These are phyloP conservation scores for Parazoanthus darwini DNA, from an alignment of 92 coral and sea anemone genomes.

Conservation along the genomic window DNA sequence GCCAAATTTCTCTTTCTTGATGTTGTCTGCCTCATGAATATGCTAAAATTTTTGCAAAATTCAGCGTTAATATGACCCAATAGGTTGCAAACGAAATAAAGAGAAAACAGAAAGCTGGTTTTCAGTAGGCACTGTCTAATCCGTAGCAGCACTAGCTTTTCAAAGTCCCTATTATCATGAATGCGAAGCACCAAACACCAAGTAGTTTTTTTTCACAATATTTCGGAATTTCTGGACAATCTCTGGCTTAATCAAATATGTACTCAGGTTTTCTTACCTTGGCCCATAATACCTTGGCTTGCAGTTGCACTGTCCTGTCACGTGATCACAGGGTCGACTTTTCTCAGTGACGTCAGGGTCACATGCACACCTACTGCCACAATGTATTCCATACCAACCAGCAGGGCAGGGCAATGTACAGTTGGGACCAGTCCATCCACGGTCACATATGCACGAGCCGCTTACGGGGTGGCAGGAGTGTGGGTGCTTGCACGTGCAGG, in stretches of 20 bases:
- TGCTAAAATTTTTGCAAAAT: constrained; percentile 73
- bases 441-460: constrained; percentile 84
- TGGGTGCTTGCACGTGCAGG: constrained; percentile 69
- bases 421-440: constrained; percentile 83
- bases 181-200: no score
- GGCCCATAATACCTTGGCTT: constrained; percentile 74
- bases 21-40: constrained; percentile 72
- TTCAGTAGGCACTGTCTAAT: no score
- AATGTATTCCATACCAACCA: constrained; percentile 78
- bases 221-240: no score
- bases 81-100: no score
- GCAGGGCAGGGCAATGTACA: constrained; percentile 74
- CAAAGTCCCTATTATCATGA: no score
- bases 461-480: constrained; percentile 78
- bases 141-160: no score
- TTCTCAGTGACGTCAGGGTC: constrained; percentile 56
- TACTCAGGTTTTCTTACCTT: constrained; percentile 52
- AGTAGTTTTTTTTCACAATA: no score
- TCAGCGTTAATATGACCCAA: constrained; percentile 55
- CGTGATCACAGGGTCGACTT: constrained; percentile 68
- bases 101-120: no score
- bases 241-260: no score
- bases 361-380: constrained; percentile 76
- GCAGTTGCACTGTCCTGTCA: constrained; percentile 88
- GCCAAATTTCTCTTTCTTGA: neutral